A percentile compares a stretch with the other conserved stretches of the same genome.
Conservation (phyloP, 2,113 vertebrate genomes). For the Bufo bufo region DNA sequence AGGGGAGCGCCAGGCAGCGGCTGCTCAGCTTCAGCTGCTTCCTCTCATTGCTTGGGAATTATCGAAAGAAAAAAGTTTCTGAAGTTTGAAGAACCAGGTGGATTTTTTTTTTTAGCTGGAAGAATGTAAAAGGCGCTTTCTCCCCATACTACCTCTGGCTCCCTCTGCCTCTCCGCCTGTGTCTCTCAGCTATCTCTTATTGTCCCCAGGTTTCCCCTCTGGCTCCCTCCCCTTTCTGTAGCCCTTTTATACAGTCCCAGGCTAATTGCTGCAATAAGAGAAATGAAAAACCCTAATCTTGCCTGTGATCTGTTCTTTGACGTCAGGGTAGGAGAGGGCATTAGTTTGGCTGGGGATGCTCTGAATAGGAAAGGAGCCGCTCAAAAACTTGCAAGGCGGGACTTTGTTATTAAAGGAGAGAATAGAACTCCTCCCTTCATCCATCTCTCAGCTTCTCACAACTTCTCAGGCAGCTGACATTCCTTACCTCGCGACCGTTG, state of each 20-base stretch:
- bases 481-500: conserved; percentile 28
- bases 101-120: conserved; percentile 15
- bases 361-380: conserved; percentile 81
- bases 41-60: conserved; percentile 14
- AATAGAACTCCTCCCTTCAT: conserved; percentile 52
- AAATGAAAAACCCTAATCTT: conserved; percentile 88
- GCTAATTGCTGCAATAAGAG: conserved; percentile 86
- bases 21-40: conserved; percentile 27
- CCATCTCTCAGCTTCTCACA: conserved; percentile 47
- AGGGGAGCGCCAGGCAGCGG: neutral
- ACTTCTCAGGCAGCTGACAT: conserved; percentile 50
- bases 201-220: conserved; percentile 76
- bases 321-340: conserved; percentile 89
- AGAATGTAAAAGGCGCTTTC: conserved; percentile 8
- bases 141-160: conserved; percentile 62
- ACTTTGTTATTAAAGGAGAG: conserved; percentile 56
- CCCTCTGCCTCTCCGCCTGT: conserved; percentile 64
- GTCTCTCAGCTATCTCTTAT: conserved; percentile 70
- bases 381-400: conserved; percentile 67
- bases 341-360: conserved; percentile 81
- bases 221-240: conserved; percentile 76
- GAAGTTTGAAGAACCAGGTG: conserved; percentile 24
- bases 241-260: conserved; percentile 86
- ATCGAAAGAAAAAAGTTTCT: conserved; percentile 29
- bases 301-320: conserved; percentile 82